Percentiles rank a stretch among this genome's conserved stretches.
Evolutionary conservation across 2,797 vertebrate genomes (phyloP).

Genomic region (Dallia pectoralis): DNA sequence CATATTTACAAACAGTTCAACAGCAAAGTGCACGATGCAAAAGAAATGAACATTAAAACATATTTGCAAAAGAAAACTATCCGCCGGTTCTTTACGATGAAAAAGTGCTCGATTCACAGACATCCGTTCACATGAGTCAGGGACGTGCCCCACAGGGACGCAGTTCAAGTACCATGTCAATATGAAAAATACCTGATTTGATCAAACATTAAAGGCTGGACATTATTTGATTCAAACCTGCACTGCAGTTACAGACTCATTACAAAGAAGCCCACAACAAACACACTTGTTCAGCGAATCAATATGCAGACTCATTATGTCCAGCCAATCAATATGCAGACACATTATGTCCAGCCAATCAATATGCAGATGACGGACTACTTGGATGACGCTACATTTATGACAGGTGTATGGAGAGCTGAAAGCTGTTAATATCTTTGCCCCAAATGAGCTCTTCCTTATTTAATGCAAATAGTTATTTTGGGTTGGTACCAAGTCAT

Average conservation of each 20-base stretch:
- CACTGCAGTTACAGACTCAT: conserved; percentile 33
- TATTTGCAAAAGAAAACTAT: conserved; percentile 60
- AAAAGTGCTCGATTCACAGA: conserved; percentile 78
- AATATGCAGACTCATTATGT: conserved; percentile 25
- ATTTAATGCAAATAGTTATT: background rate
- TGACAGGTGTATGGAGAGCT: conserved; percentile 43
- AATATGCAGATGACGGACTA: conserved; percentile 7
- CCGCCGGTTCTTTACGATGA: no score
- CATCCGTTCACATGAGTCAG: conserved; percentile 41
- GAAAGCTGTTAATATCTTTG: conserved; percentile 4
- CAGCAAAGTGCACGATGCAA: no score
- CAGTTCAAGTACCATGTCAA: conserved; percentile 51
- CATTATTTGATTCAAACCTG: conserved; percentile 25
- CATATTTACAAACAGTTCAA: conserved; percentile 71
- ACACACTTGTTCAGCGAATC: conserved; percentile 11
- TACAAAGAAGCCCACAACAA: conserved; percentile 31
- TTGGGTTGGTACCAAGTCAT: background rate
- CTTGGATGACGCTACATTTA: conserved; percentile 48
- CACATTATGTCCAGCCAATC: background rate
- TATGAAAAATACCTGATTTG: conserved; percentile 34
- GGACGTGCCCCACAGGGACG: conserved; percentile 33
- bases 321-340: conserved; percentile 25
- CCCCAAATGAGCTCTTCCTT: background rate
- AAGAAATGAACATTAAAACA: no score
- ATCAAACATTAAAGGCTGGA: conserved; percentile 46